Evolutionary conservation across 2,113 vertebrate species (phyloP).

Genomic region (Crotalus helleri): DNA sequence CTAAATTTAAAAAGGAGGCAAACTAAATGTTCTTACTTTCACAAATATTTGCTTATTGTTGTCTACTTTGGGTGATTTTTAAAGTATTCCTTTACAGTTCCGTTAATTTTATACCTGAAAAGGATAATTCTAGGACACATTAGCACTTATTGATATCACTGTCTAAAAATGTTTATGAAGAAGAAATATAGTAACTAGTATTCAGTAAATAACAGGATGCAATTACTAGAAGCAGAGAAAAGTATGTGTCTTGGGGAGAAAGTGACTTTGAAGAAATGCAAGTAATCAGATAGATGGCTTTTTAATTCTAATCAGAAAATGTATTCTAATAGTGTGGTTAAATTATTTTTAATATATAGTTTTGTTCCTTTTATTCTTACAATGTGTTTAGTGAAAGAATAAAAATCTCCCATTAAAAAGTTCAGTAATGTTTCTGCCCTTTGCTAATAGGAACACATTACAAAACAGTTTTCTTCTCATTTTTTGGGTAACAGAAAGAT

Average conservation of each 20-base stretch:
- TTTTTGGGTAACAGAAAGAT: conserved; percentile 81
- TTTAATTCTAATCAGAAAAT: neutral
- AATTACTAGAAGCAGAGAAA: neutral
- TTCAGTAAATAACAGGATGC: neutral
- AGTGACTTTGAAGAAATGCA: neutral
- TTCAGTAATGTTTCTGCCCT: neutral
- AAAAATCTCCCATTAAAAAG: neutral
- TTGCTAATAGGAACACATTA: neutral
- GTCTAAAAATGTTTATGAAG: neutral
- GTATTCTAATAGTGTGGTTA: neutral
- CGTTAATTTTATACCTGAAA: neutral
- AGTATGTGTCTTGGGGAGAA: too few relatives aligned
- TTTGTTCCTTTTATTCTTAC: too few relatives aligned
- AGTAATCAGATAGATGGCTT: neutral
- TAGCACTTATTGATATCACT: neutral
- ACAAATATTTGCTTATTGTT: neutral
- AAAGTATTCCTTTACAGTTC: neutral
- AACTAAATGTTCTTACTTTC: neutral
- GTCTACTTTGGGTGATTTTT: neutral
- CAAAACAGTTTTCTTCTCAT: conserved; percentile 27
- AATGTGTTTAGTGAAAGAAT: neutral
- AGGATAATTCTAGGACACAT: neutral
- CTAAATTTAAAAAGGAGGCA: neutral
- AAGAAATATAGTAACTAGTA: neutral
- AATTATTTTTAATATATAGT: neutral